phyloP scores from a whole-genome alignment of 2,888 invertebrate species.

The Anthophora plumipes region DNA sequence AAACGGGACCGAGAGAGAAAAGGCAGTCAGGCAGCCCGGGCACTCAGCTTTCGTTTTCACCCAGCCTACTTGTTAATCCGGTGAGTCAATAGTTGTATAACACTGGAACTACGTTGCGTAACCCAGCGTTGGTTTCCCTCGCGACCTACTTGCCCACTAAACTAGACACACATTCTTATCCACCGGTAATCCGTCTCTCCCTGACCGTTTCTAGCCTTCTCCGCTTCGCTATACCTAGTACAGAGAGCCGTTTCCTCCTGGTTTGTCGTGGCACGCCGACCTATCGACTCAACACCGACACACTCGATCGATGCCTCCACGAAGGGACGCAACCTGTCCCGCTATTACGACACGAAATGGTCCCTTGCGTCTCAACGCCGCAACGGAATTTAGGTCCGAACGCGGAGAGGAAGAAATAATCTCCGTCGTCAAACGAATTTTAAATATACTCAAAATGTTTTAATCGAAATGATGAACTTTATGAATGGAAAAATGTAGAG shows the following conservation, averaged over 20 bases:
- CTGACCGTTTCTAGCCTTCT: constrained; percentile 60
- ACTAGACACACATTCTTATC: constrained; percentile 85
- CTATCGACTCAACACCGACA: constrained; percentile 6
- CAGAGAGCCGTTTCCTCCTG: constrained; percentile 23
- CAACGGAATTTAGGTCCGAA: constrained; percentile 7
- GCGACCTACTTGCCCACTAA: constrained; percentile 85
- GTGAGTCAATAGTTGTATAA: constrained; percentile 85
- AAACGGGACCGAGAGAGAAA: constrained; percentile 64
- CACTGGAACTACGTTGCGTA: constrained; percentile 84
- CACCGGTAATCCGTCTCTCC: constrained; percentile 73
- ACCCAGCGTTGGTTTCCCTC: constrained; percentile 81
- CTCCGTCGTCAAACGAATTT: background rate
- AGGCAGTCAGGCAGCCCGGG: constrained; percentile 62
- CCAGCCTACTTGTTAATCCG: constrained; percentile 84
- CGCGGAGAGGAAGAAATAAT: background rate
- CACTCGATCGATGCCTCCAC: constrained; percentile 23
- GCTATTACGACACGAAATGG: constrained; percentile 10
- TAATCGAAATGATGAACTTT: too few relatives aligned
- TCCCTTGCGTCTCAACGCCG: constrained; percentile 4
- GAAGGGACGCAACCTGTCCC: constrained; percentile 42
- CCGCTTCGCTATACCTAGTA: constrained; percentile 29
- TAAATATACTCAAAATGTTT: background rate
- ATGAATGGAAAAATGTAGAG: too few relatives aligned
- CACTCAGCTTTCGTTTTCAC: constrained; percentile 84
- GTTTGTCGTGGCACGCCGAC: background rate